phyloP scores from a whole-genome alignment of 2,797 vertebrate species.

The Pipistrellus kuhlii region DNA sequence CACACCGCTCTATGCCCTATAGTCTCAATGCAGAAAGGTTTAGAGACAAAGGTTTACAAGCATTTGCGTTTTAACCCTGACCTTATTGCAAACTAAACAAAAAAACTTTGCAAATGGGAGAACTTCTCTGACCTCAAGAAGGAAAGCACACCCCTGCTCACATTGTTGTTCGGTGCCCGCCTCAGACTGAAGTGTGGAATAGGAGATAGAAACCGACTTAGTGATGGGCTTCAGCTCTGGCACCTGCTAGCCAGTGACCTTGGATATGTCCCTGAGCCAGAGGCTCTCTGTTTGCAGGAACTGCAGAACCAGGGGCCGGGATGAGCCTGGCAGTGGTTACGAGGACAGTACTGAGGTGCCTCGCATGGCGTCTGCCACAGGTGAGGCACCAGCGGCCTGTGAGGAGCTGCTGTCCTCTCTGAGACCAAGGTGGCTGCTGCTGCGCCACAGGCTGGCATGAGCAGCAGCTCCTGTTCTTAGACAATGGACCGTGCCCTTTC shows the following conservation, averaged over 20 bases:
- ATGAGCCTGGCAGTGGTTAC: not conserved
- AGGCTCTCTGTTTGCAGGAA: not conserved
- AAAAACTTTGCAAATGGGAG: not conserved
- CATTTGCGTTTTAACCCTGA: not conserved
- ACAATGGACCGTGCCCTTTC: not conserved
- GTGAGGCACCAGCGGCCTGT: accelerated
- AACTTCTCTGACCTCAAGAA: not conserved
- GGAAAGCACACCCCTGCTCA: not conserved
- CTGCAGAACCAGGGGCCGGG: too few species aligned
- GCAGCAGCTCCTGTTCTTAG: not conserved
- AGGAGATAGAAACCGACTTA: not conserved
- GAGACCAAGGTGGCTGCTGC: not conserved
- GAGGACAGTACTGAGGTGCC: accelerated
- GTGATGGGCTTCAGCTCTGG: not conserved
- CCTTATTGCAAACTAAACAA: not conserved
- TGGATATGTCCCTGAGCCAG: not conserved
- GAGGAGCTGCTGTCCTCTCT: not conserved
- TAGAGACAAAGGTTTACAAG: not conserved
- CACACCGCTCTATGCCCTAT: accelerated
- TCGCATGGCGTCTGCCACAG: too few species aligned
- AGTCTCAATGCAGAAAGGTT: not conserved
- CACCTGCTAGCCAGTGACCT: not conserved
- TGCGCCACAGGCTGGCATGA: not conserved
- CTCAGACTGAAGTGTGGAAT: not conserved
- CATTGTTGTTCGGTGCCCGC: not conserved